Evolutionary conservation across 2,888 invertebrate genomes (phyloP).

Genomic region (Heterodera filipjevi): DNA sequence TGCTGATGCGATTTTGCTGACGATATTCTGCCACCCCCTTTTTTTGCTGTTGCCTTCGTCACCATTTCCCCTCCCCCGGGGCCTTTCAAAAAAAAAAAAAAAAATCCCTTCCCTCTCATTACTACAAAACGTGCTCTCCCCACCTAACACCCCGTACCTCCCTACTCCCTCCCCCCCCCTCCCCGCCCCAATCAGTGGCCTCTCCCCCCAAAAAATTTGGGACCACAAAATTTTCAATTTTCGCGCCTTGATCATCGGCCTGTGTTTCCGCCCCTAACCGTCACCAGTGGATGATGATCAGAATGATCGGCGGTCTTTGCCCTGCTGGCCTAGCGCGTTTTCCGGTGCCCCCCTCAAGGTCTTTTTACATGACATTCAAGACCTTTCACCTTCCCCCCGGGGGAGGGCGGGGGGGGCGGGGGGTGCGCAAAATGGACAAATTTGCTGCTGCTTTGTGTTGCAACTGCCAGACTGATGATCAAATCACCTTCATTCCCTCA

Average conservation of each 20-base stretch:
- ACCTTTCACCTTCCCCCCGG: too few species aligned
- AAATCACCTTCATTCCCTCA: neutral
- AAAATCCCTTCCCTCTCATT: neutral
- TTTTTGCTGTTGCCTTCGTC: neutral
- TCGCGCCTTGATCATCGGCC: neutral
- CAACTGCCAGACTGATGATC: constrained; percentile 1
- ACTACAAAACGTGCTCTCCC: neutral
- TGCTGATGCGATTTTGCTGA: neutral
- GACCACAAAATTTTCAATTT: neutral
- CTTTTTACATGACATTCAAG: too few species aligned
- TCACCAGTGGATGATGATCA: neutral
- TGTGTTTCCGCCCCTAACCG: neutral
- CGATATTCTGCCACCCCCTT: neutral
- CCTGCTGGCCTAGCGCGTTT: neutral
- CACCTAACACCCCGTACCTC: neutral
- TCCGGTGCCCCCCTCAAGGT: neutral
- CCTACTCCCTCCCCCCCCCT: neutral
- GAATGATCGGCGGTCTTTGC: constrained; percentile 1
- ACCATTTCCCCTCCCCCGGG: neutral
- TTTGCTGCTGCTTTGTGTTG: neutral
- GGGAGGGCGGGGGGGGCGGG: too few species aligned
- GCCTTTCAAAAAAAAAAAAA: too few species aligned
- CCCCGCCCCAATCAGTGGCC: too few species aligned
- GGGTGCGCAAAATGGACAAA: neutral
- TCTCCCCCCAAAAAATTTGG: neutral